Percentiles rank a stretch among this genome's conserved stretches.
Conservation (phyloP, 1,140 invertebrate species). For the Dreissena polymorpha region DNA sequence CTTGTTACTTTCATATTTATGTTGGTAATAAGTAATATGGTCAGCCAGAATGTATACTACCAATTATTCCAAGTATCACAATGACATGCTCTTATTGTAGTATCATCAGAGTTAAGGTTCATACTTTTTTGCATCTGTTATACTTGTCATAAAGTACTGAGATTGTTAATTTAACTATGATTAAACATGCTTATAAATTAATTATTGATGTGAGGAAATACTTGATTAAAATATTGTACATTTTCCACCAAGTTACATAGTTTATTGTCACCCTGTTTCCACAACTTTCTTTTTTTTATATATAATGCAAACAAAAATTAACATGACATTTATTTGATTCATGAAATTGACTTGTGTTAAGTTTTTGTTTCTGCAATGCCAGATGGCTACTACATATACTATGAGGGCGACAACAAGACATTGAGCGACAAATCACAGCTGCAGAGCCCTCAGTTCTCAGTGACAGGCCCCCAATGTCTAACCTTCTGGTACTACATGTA, state of each 20-base stretch:
- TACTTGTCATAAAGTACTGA: not conserved
- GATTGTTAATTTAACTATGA: not conserved
- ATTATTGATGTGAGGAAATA: not conserved
- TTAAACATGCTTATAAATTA: no score
- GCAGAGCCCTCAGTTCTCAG: slow-evolving; percentile 47
- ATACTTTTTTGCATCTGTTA: no score
- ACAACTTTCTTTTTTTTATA: not conserved
- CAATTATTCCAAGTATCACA: no score
- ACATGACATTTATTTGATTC: not conserved
- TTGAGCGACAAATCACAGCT: slow-evolving; percentile 79
- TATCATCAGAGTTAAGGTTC: no score
- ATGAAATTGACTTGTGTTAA: not conserved
- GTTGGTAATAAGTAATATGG: not conserved
- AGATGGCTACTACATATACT: slow-evolving; percentile 74
- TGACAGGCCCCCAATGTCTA: slow-evolving; percentile 51
- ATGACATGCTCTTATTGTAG: no score
- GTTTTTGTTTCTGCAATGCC: slow-evolving; percentile 1
- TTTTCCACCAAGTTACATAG: not conserved
- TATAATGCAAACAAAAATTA: not conserved
- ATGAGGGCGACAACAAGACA: slow-evolving; percentile 65
- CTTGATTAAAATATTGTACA: not conserved
- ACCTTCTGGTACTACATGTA: slow-evolving; percentile 65
- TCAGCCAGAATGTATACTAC: no score
- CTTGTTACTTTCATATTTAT: not conserved
- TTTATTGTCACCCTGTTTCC: not conserved